Percentiles rank a stretch among this genome's conserved stretches.
These are phyloP conservation scores for Syritta pipiens DNA, from an alignment of 2,888 invertebrate species.

Conservation along the genomic window DNA sequence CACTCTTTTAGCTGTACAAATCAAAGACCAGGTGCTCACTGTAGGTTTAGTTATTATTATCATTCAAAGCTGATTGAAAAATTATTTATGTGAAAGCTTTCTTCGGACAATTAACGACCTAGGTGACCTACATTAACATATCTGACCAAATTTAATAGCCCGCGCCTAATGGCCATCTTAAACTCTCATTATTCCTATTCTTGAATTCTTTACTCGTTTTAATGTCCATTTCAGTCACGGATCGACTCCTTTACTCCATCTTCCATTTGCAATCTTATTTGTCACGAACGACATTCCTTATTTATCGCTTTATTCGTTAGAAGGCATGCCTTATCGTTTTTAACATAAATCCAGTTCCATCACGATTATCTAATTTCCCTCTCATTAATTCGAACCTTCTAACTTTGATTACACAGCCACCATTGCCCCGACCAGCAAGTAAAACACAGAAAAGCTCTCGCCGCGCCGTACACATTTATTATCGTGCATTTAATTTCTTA, in stretches of 20 bases:
- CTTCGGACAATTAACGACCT: too few species aligned
- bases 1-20: too few species aligned
- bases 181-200: background rate
- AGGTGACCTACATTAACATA: too few species aligned
- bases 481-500: slow-evolving; percentile 47
- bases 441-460: slow-evolving; percentile 12
- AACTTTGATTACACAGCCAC: slow-evolving; percentile 25
- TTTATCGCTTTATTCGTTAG: slow-evolving; percentile 30
- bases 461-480: slow-evolving; percentile 15
- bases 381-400: slow-evolving; percentile 53
- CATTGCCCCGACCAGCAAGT: background rate
- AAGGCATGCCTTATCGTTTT: slow-evolving; percentile 40
- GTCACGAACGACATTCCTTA: slow-evolving; percentile 8
- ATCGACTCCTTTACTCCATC: background rate
- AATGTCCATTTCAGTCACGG: slow-evolving; percentile 6
- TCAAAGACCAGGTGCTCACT: too few species aligned
- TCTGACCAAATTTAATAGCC: too few species aligned
- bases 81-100: too few species aligned
- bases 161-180: background rate
- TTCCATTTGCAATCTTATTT: background rate
- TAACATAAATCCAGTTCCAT: slow-evolving; percentile 42
- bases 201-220: background rate
- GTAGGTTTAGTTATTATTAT: too few species aligned
- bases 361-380: slow-evolving; percentile 50
- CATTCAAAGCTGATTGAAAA: too few species aligned